Conservation (phyloP, 2,888 invertebrate species). For the Caenorhabditis afra region DNA sequence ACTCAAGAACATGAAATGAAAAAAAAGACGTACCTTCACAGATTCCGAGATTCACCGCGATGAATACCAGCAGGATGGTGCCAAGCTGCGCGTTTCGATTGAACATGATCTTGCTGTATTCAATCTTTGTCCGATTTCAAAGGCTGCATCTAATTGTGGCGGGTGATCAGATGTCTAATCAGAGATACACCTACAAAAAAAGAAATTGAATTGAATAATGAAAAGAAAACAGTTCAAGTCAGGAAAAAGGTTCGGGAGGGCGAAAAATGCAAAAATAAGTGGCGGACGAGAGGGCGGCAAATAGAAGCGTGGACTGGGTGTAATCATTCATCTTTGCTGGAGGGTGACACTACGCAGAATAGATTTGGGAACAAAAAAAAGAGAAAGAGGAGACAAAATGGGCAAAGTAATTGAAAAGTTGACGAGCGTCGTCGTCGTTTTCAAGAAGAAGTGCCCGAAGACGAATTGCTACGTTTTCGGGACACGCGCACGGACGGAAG, state of each 20-base stretch:
- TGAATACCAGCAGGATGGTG: slow-evolving; percentile 34
- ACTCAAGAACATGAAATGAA: slow-evolving; percentile 9
- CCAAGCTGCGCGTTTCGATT: slow-evolving; percentile 43
- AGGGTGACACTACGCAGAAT: slow-evolving; percentile 55
- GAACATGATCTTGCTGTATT: slow-evolving; percentile 56
- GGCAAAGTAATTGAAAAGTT: slow-evolving; percentile 59
- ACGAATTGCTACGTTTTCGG: slow-evolving; percentile 52
- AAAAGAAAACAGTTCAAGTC: slow-evolving; percentile 4
- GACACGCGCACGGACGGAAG: slow-evolving; percentile 28
- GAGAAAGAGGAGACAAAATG: slow-evolving; percentile 34
- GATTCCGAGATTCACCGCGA: slow-evolving; percentile 12
- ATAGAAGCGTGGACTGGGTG: slow-evolving; percentile 52
- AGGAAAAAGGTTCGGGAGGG: slow-evolving; percentile 15
- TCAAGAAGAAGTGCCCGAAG: slow-evolving; percentile 51
- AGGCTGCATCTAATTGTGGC: slow-evolving; percentile 55
- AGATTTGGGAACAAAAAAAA: slow-evolving; percentile 43
- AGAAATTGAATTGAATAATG: slow-evolving; percentile 20
- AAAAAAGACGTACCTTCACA: slow-evolving; percentile 43
- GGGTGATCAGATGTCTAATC: slow-evolving; percentile 43
- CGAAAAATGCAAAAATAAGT: slow-evolving; percentile 7
- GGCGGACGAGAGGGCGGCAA: slow-evolving; percentile 25
- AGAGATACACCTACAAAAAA: slow-evolving; percentile 44
- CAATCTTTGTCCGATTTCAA: slow-evolving; percentile 52
- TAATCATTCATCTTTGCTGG: slow-evolving; percentile 52
- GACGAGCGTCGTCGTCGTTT: slow-evolving; percentile 59